phyloP scores from a whole-genome alignment of 2,888 invertebrate genomes.

The Rhaphigaster nebulosa region DNA sequence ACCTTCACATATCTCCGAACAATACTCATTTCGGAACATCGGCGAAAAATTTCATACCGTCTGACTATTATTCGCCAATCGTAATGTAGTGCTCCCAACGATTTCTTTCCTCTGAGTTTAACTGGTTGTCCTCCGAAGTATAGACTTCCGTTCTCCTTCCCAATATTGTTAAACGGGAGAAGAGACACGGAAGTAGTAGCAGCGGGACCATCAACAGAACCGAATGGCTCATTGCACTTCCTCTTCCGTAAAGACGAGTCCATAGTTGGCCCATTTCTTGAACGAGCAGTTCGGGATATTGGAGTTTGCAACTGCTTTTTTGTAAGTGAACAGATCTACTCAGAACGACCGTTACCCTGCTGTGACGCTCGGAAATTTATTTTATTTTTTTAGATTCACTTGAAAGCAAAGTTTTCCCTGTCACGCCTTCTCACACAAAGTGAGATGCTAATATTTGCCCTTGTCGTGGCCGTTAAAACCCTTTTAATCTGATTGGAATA shows the following conservation, averaged over 20 bases:
- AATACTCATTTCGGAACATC: too few relatives aligned
- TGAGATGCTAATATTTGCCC: not conserved
- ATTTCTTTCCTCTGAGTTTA: not conserved
- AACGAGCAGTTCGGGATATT: not conserved
- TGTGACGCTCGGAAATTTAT: not conserved
- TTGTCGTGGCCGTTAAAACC: not conserved
- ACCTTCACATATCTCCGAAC: too few relatives aligned
- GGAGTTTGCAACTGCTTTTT: not conserved
- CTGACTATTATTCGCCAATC: too few relatives aligned
- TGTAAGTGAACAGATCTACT: not conserved
- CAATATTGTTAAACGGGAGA: not conserved
- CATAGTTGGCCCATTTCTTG: not conserved
- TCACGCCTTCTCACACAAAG: not conserved
- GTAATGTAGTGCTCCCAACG: too few relatives aligned
- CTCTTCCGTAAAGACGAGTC: not conserved
- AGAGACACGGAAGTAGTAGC: not conserved
- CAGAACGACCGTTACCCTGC: not conserved
- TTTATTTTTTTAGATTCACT: not conserved
- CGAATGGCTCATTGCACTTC: not conserved
- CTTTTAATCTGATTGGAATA: conserved; percentile 1
- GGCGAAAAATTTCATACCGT: too few relatives aligned
- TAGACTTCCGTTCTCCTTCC: not conserved
- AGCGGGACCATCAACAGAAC: not conserved
- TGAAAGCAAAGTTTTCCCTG: not conserved
- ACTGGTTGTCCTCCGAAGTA: not conserved